phyloP scores from a whole-genome alignment of 2,113 vertebrate species.

The Hemiscyllium ocellatum region DNA sequence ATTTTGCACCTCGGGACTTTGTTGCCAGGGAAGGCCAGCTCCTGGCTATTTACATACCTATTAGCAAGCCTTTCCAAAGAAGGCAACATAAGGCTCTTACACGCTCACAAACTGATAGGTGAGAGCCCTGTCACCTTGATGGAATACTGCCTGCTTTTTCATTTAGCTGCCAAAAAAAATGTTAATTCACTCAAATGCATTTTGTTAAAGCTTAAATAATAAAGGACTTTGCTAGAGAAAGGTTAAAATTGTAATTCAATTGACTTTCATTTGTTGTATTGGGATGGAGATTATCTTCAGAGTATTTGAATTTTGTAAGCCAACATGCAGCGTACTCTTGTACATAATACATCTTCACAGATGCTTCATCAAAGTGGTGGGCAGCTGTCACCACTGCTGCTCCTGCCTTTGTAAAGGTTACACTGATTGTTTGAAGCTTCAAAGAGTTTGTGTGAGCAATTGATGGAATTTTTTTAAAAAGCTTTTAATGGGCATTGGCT shows the following conservation, averaged over 20 bases:
- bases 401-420: conserved; percentile 23
- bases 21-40: too few species aligned
- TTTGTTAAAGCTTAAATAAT: conserved; percentile 1
- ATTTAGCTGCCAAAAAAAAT: not conserved
- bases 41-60: too few species aligned
- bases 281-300: not conserved
- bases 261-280: conserved; percentile 26
- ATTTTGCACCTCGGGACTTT: too few species aligned
- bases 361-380: not conserved
- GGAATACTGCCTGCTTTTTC: not conserved
- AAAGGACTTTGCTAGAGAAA: not conserved
- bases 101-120: too few species aligned
- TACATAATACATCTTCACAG: not conserved
- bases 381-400: not conserved
- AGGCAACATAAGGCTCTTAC: too few species aligned
- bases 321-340: not conserved
- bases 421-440: not conserved
- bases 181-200: not conserved
- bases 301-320: conserved; percentile 11
- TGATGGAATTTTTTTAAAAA: not conserved
- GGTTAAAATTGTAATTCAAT: conserved; percentile 8
- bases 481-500: not conserved
- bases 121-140: not conserved
- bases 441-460: not conserved
- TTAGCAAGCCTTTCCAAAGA: too few species aligned